phyloP scores from a whole-genome alignment of 30 jellyfish, hydroid and myxozoan species.

The Hydractinia echinata region DNA sequence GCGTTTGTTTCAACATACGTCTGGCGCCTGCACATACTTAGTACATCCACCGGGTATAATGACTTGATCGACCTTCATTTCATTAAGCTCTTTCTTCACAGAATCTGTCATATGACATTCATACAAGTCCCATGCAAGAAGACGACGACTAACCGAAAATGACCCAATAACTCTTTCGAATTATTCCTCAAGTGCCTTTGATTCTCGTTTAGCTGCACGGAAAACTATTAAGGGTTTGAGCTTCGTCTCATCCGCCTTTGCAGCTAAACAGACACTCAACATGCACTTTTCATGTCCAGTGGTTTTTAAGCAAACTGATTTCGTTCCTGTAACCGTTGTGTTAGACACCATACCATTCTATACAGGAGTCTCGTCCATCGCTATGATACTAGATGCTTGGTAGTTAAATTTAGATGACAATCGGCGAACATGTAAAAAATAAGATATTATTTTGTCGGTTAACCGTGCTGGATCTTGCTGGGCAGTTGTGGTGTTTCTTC shows the following conservation, averaged over 20 bases:
- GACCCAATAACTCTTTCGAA: too few relatives aligned
- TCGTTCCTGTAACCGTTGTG: background rate
- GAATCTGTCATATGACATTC: too few relatives aligned
- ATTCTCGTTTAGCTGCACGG: background rate
- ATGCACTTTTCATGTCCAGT: background rate
- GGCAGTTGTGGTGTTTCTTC: background rate
- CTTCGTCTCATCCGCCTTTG: background rate
- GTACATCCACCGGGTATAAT: too few relatives aligned
- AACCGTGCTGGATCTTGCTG: background rate
- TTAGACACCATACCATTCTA: background rate
- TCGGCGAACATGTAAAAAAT: background rate
- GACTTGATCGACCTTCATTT: too few relatives aligned
- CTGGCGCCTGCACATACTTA: too few relatives aligned
- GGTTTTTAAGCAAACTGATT: background rate
- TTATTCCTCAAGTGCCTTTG: background rate
- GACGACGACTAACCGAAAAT: too few relatives aligned
- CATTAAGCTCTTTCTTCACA: too few relatives aligned
- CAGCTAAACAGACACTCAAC: background rate
- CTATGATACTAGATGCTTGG: background rate
- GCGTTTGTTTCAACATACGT: too few relatives aligned
- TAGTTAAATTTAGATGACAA: background rate
- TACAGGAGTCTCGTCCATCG: slow-evolving; percentile 6
- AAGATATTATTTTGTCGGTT: background rate
- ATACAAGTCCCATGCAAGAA: too few relatives aligned
- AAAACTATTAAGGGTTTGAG: background rate